Base-by-base conservation (phyloP, 2,113 vertebrate genomes). In the Chaetura pelagica region DNA sequence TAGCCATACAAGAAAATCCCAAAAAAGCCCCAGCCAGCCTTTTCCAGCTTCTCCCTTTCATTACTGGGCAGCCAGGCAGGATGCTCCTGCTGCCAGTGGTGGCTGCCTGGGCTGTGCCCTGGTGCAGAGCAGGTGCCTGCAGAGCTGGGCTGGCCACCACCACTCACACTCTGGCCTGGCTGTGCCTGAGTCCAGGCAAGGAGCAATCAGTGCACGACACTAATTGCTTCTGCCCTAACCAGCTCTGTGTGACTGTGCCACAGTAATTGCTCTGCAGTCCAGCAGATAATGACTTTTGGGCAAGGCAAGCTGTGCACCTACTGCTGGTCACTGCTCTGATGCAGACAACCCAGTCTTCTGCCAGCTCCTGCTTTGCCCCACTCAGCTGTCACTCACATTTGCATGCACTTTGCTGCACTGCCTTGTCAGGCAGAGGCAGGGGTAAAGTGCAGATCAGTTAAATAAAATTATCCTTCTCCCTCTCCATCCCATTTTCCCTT, bases 91-190 rank as follows among this genome's bases (percentile, higher is more conserved):
- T 52, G 64, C 19, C 89, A 61, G 64, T 0, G 7, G 22, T 0
- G 10, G 13, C 1, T 62, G 22, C 67, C 62, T 48, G 49, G 55
- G 68, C 34, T 40, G 44, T 38, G 48, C 32, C 57, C 19, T 4
- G 1, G 7, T 11, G 0, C 19, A 2, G 73, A 44, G 23, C 32
- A 1, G 1, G 34, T 38, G 23, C 58, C 35, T 1, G 0, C 72
- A 12, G 44, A 0, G 2, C 81, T 40, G 44, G 49, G 9, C 81
- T 89, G 59, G 38, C 29, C 73, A 58, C 19, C 49, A 10, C 26
- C 3, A 0, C 40, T 24, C 42, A 0, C 3, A 0, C 20, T 15
- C 15, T 3, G 57, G n/a, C 54, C 26, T 1, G 0, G 18, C 17
- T 10, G 19, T 12, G 27, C 4, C 2, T 12, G n/a, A 66, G 87